phyloP scores from a whole-genome alignment of 1,140 invertebrate species.

The Sitobion miscanthi region DNA sequence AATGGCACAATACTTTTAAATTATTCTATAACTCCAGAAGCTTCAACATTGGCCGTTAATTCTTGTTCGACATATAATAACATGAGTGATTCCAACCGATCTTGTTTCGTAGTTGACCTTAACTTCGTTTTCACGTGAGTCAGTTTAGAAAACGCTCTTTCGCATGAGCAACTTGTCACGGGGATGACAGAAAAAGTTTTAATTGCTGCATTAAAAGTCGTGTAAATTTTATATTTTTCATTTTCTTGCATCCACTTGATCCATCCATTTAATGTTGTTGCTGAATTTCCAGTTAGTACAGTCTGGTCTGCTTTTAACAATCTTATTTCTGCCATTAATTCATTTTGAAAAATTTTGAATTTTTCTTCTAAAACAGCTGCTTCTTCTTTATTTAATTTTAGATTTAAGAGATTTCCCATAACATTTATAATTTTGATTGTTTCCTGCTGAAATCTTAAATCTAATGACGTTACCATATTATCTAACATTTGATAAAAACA shows the following conservation, averaged over 20 bases:
- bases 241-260: slow-evolving; percentile 20
- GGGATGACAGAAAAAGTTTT: slow-evolving; percentile 22
- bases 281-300: background rate
- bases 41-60: background rate
- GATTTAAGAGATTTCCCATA: slow-evolving; percentile 1
- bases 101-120: slow-evolving; percentile 28
- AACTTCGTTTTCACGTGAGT: slow-evolving; percentile 36
- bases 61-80: slow-evolving; percentile 20
- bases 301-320: background rate
- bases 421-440: slow-evolving; percentile 13
- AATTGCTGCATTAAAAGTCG: slow-evolving; percentile 16
- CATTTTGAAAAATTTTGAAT: slow-evolving; percentile 7
- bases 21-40: slow-evolving; percentile 25
- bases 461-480: slow-evolving; percentile 29
- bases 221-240: slow-evolving; percentile 38
- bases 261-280: slow-evolving; percentile 17
- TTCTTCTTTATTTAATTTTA: too few relatives aligned
- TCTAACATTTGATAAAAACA: slow-evolving; percentile 56
- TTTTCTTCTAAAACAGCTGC: background rate
- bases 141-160: slow-evolving; percentile 29
- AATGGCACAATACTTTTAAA: slow-evolving; percentile 29
- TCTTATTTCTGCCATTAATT: slow-evolving; percentile 26
- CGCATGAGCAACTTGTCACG: slow-evolving; percentile 11
- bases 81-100: slow-evolving; percentile 15
- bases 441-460: slow-evolving; percentile 34